Evolutionary conservation across 2,888 invertebrate species (phyloP).

Genomic region (Chrysodeixis includens): DNA sequence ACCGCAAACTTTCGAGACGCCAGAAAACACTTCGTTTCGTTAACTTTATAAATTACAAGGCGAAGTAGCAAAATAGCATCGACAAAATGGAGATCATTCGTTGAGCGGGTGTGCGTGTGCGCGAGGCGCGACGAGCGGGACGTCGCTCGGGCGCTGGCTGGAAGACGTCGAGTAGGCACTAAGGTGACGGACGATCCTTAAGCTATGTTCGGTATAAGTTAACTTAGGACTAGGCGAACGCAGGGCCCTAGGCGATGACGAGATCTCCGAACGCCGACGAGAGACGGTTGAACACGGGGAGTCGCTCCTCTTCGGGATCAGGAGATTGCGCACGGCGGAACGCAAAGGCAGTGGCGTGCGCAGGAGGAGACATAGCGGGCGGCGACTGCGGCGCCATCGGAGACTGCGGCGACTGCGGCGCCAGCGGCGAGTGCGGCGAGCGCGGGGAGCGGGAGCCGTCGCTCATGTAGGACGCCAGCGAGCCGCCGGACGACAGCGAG

Average conservation of each 20-base stretch:
- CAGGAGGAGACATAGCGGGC: conserved; percentile 88
- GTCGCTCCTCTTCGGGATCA: conserved; percentile 90
- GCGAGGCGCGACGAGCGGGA: conserved; percentile 78
- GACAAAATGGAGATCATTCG: conserved; percentile 88
- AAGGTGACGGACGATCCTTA: conserved; percentile 86
- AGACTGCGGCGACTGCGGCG: conserved; percentile 71
- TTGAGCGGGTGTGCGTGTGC: conserved; percentile 86
- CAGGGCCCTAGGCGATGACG: conserved; percentile 80
- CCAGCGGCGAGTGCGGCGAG: conserved; percentile 78
- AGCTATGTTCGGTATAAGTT: conserved; percentile 84
- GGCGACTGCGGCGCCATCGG: conserved; percentile 79
- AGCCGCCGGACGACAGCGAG: conserved; percentile 83
- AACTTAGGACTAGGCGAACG: conserved; percentile 82
- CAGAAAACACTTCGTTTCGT: conserved; percentile 82
- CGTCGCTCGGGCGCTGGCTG: conserved; percentile 82
- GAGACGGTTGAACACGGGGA: conserved; percentile 93
- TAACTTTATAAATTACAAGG: conserved; percentile 84
- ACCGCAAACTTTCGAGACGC: conserved; percentile 89
- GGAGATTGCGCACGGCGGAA: conserved; percentile 84
- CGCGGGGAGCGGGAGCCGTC: conserved; percentile 84
- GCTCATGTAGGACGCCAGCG: conserved; percentile 85
- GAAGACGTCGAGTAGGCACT: conserved; percentile 88
- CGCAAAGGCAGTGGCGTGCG: conserved; percentile 80
- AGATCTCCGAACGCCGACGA: conserved; percentile 86
- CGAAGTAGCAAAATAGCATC: conserved; percentile 84